Evolutionary conservation across 2,113 vertebrate genomes (phyloP).

Genomic region (Stegostoma tigrinum): DNA sequence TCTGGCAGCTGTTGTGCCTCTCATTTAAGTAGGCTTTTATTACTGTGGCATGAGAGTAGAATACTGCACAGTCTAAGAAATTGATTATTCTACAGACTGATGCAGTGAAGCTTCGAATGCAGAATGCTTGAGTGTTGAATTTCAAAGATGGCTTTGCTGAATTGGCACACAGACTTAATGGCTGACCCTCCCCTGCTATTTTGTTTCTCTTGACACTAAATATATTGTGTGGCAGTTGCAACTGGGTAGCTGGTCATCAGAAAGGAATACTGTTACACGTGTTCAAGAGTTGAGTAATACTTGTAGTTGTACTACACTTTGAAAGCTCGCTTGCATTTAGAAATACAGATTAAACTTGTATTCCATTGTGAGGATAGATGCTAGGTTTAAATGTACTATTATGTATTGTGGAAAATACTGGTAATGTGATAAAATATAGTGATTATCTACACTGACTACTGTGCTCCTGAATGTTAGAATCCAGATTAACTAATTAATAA

Average conservation of each 20-base stretch:
- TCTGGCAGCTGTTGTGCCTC: slow-evolving; percentile 45
- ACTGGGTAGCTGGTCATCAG: slow-evolving; percentile 5
- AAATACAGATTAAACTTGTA: background rate
- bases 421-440: background rate
- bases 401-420: too few species aligned
- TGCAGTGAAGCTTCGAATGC: slow-evolving; percentile 18
- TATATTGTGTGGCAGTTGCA: background rate
- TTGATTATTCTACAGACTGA: slow-evolving; percentile 50
- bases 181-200: slow-evolving; percentile 8
- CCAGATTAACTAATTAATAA: background rate
- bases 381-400: background rate
- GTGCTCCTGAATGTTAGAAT: background rate
- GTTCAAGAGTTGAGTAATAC: background rate
- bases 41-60: slow-evolving; percentile 52
- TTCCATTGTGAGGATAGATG: background rate
- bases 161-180: slow-evolving; percentile 38
- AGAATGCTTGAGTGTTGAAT: slow-evolving; percentile 37
- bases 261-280: slow-evolving; percentile 21
- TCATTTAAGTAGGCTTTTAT: slow-evolving; percentile 52
- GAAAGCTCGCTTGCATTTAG: background rate
- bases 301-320: background rate
- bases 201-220: slow-evolving; percentile 16
- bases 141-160: slow-evolving; percentile 37
- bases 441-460: background rate
- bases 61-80: slow-evolving; percentile 52